phyloP scores from a whole-genome alignment of 2,888 invertebrate species.

The Chesias legatella region DNA sequence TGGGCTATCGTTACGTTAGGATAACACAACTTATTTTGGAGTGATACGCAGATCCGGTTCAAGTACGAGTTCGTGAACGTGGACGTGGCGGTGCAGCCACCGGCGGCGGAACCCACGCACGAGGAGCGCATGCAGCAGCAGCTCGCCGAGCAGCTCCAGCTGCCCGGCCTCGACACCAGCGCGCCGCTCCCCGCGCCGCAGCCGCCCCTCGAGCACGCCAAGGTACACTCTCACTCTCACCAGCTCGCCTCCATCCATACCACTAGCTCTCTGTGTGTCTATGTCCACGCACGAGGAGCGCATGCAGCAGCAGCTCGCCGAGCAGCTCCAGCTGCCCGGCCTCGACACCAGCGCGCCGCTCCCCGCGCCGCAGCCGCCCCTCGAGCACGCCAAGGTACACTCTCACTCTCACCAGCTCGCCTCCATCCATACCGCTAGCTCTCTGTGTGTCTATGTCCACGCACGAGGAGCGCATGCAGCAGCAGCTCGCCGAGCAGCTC shows the following conservation, averaged over 20 bases:
- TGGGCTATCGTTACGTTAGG: too few relatives aligned
- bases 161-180: constrained; percentile 87
- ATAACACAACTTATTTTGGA: too few relatives aligned
- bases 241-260: not conserved
- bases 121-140: constrained; percentile 92
- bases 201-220: constrained; percentile 49
- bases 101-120: constrained; percentile 79
- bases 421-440: too few relatives aligned
- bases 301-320: constrained; percentile 90
- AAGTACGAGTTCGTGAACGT: constrained; percentile 79
- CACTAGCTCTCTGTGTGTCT: too few relatives aligned
- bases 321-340: constrained; percentile 90
- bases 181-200: constrained; percentile 63
- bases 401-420: constrained; percentile 1
- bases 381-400: constrained; percentile 46
- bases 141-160: constrained; percentile 89
- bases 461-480: constrained; percentile 82
- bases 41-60: constrained; percentile 83
- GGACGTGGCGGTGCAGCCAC: constrained; percentile 71
- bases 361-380: constrained; percentile 43
- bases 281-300: too few relatives aligned
- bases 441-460: too few relatives aligned
- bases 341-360: constrained; percentile 83
- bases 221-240: constrained; percentile 24
- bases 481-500: constrained; percentile 90